phyloP scores from a whole-genome alignment of 2,113 vertebrate species.

The Pelecanus crispus region DNA sequence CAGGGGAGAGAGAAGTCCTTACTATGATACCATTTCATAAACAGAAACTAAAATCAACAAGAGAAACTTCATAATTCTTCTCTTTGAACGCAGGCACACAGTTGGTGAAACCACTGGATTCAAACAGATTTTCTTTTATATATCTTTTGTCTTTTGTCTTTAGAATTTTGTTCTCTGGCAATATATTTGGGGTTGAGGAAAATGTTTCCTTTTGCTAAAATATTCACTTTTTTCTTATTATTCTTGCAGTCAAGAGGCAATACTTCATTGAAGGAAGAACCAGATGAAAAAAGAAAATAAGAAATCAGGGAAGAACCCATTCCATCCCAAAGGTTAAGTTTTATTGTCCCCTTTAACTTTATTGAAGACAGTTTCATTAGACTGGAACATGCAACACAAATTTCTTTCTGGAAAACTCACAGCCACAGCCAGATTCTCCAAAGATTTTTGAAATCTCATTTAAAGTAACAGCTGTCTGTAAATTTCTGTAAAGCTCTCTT shows the following conservation, averaged over 20 bases:
- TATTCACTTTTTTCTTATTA: not conserved
- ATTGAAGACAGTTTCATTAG: not conserved
- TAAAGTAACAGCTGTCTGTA: not conserved
- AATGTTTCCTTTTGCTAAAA: not conserved
- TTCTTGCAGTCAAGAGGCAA: not conserved
- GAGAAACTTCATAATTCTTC: not conserved
- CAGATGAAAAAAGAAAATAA: not conserved
- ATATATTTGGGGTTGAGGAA: not conserved
- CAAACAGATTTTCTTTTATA: not conserved
- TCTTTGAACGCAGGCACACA: not conserved
- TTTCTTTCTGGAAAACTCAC: not conserved
- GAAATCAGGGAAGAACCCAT: not conserved
- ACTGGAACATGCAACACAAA: not conserved
- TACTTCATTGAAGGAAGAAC: not conserved
- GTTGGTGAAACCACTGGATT: not conserved
- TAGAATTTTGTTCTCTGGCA: not conserved
- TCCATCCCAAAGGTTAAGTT: not conserved
- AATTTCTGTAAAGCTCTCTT: not conserved
- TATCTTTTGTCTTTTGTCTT: not conserved
- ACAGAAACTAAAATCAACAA: not conserved
- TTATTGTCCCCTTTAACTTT: not conserved
- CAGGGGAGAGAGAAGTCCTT: not conserved
- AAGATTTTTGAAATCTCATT: not conserved
- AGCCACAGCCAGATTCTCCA: not conserved
- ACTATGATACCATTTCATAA: not conserved